phyloP scores from a whole-genome alignment of 2,113 vertebrate species.

The Nyctibius bracteatus region DNA sequence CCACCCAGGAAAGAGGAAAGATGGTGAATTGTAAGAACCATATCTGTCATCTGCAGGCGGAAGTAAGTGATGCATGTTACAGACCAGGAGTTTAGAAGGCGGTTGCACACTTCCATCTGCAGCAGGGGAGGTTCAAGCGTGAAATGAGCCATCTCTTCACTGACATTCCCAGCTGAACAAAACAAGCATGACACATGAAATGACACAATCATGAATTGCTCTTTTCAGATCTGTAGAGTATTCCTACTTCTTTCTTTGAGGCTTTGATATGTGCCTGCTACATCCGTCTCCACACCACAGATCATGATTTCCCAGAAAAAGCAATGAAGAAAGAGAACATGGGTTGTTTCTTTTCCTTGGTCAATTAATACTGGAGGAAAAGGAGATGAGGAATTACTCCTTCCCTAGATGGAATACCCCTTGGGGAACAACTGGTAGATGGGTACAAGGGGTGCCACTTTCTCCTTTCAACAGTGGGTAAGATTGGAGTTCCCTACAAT shows the following conservation, averaged over 20 bases:
- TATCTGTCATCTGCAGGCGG: not conserved
- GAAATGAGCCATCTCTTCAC: not conserved
- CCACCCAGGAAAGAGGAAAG: not conserved
- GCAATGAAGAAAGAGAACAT: not conserved
- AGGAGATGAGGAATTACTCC: not conserved
- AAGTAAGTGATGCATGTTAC: not conserved
- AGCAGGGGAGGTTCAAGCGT: not conserved
- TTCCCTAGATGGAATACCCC: not conserved
- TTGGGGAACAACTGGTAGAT: not conserved
- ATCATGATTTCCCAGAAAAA: not conserved
- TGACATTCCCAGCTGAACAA: not conserved
- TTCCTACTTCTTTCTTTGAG: not conserved
- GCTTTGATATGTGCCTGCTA: not conserved
- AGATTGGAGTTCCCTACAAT: not conserved
- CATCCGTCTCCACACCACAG: not conserved
- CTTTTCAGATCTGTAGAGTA: not conserved
- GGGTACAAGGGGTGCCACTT: not conserved
- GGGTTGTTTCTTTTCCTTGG: not conserved
- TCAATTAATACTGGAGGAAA: not conserved
- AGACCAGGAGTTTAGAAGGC: not conserved
- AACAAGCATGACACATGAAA: not conserved
- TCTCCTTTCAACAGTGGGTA: not conserved
- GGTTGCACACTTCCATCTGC: not conserved
- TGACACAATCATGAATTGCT: not conserved
- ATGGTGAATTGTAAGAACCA: not conserved